Evolutionary conservation across 2,888 invertebrate species (phyloP), one percentile per base, ranked within the genome.

Genomic region (Kryphioiulus occultus): DNA sequence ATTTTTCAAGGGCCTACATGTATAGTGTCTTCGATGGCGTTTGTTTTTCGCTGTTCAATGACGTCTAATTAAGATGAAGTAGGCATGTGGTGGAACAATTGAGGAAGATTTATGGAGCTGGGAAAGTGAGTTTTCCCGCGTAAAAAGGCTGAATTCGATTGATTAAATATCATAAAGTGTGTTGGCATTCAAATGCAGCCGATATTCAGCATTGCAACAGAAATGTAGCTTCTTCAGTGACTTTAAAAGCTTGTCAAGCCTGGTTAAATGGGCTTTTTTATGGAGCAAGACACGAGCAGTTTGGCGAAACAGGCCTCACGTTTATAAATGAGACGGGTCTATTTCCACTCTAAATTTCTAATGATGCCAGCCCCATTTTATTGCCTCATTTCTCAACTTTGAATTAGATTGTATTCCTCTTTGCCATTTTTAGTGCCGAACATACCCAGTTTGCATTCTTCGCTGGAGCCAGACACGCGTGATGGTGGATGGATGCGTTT

Each of bases 381-480:
- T 68, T 68, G 68, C 68, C 68, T 68, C 68, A 12, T 68, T 68
- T 68, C 68, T 68, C 68, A 68, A 68, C 26, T 68, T 68, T 68
- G 68, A 68, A 68, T 68, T 68, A 68, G 68, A 68, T 68, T 68
- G 68, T 68, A 68, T 68, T 68, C 68, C 68, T 68, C 68, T 68
- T 68, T 68, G 68, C 68, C 26, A 68, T 12, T 26, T 68, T 68
- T 68, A 68, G 7, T 68, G 26, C 68, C 68, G 68, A 68, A 68
- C 68, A 26, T 26, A 68, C 7, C 68, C 26, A 22, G 68, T 68
- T 68, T 68, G 68, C 68, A 68, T 68, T 68, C 68, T 22, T 59
- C 59, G 22, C 59, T n/a, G 53, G 53, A 53, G 53, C 53, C 53
- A 53, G 53, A 53, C 53, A 53, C 53, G 53, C 53, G 26, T 26